Evolutionary conservation across 1,140 invertebrate genomes (phyloP).

Genomic region (Nasonia vitripennis): DNA sequence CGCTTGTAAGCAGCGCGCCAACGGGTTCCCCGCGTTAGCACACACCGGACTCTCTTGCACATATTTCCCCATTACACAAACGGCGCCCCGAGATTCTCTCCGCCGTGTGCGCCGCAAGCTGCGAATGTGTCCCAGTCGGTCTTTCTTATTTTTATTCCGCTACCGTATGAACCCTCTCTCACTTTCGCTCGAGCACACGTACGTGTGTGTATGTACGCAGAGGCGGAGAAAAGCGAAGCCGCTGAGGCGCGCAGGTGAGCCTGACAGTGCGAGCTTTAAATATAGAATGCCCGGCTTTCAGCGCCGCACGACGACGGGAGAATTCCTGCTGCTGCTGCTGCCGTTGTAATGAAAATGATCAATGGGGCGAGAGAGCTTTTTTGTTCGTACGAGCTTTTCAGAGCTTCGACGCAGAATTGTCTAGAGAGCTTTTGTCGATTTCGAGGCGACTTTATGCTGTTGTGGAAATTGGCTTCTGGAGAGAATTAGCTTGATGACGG

Average conservation of each 20-base stretch:
- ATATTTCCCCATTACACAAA: conserved; percentile 17
- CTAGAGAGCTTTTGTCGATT: background rate
- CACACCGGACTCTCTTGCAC: background rate
- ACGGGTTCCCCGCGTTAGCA: background rate
- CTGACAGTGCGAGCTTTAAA: conserved; percentile 48
- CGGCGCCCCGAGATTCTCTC: background rate
- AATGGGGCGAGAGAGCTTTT: background rate
- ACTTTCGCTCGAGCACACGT: background rate
- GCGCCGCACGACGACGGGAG: background rate
- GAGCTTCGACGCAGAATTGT: background rate
- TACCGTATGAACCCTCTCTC: background rate
- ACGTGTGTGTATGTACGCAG: background rate
- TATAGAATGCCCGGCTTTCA: conserved; percentile 43
- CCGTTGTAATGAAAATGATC: conserved; percentile 18
- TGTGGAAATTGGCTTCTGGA: background rate
- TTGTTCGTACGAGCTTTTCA: background rate
- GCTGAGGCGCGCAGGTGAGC: conserved; percentile 9
- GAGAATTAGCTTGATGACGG: no score
- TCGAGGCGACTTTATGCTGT: background rate
- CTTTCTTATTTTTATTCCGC: background rate
- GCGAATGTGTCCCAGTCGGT: background rate
- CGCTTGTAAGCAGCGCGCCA: background rate
- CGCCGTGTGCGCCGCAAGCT: background rate
- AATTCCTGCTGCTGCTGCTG: background rate
- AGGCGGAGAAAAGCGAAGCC: background rate